Base-by-base conservation (phyloP, 2,797 vertebrate species). In the Sparidentex hasta region DNA sequence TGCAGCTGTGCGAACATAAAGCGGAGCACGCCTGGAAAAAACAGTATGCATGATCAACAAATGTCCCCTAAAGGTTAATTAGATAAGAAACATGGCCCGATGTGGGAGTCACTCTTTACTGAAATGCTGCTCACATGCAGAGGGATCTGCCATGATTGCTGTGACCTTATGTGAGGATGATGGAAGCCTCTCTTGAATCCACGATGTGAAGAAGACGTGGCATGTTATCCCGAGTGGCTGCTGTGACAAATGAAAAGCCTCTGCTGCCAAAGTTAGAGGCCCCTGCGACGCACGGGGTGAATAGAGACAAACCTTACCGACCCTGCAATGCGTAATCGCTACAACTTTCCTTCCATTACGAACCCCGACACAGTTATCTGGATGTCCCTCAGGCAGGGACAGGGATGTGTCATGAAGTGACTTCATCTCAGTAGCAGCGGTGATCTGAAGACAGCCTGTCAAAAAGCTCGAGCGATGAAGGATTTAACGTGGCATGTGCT, bases 31-130 rank as follows among this genome's bases (percentile, higher is more conserved):
- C 11, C 38, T 38, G 58, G 5, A 18, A 55, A 48, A 54, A 46
- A 65, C 50, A 47, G 33, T 9, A 18, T 69, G 81, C 71, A 71
- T 44, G 70, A 73, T 85, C 71, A 83, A 81, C 74, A 87, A 76
- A 88, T 65, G 48, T 65, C 23, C 58, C 78, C 70, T 54, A 56
- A 79, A 88, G 81, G 69, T 81, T 83, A 77, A 90, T 85, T 79
- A 72, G 80, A 85, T 65, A 59, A 61, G 59, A 83, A 82, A 78
- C 63, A 27, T 76, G 47, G 43, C 51, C 21, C 12, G 27, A 56
- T 38, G 27, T 25, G 66, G 41, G 41, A 85, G 66, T 81, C 56
- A 23, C 47, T 69, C 48, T 70, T 82, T 75, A 66, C 50, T 38
- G 9, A 77, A 74, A 71, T 70, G 48, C 54, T 50, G 66, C 69